A percentile compares a stretch with the other conserved stretches of the same genome.
Conservation (phyloP, 2,797 vertebrate genomes). For the Lepilemur septentrionalis region DNA sequence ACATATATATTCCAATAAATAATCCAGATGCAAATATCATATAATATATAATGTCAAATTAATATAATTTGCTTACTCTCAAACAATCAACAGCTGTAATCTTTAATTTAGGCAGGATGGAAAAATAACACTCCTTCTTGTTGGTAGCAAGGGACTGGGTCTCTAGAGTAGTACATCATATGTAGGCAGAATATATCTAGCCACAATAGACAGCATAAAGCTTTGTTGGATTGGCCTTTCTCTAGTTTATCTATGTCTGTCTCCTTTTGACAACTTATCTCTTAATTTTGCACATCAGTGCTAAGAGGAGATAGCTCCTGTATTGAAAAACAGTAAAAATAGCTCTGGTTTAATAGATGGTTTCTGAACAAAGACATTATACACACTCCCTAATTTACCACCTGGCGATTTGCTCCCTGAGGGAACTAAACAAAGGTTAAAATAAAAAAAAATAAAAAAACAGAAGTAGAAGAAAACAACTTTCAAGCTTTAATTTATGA, state of each 20-base stretch:
- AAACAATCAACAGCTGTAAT: not conserved
- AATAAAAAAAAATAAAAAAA: not conserved
- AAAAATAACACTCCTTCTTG: constrained; percentile 59
- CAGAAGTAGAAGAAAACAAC: not conserved
- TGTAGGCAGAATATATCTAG: not conserved
- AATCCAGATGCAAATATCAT: not conserved
- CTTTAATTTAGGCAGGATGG: constrained; percentile 45
- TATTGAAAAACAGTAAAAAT: not conserved
- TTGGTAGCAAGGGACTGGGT: constrained; percentile 23
- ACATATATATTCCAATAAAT: not conserved
- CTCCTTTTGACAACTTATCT: not conserved
- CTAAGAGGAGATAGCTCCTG: not conserved
- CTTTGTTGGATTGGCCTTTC: not conserved
- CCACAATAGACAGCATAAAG: not conserved
- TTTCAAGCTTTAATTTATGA: constrained; percentile 20
- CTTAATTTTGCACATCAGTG: not conserved
- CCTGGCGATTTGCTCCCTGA: not conserved
- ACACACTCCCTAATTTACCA: not conserved
- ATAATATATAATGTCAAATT: not conserved
- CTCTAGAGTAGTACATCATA: constrained; percentile 1
- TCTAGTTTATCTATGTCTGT: not conserved
- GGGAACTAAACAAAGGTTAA: not conserved
- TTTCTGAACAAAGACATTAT: not conserved
- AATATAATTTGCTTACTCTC: not conserved
- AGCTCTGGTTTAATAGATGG: not conserved